phyloP scores from a whole-genome alignment of 2,888 invertebrate species.

The Machimus atricapillus region DNA sequence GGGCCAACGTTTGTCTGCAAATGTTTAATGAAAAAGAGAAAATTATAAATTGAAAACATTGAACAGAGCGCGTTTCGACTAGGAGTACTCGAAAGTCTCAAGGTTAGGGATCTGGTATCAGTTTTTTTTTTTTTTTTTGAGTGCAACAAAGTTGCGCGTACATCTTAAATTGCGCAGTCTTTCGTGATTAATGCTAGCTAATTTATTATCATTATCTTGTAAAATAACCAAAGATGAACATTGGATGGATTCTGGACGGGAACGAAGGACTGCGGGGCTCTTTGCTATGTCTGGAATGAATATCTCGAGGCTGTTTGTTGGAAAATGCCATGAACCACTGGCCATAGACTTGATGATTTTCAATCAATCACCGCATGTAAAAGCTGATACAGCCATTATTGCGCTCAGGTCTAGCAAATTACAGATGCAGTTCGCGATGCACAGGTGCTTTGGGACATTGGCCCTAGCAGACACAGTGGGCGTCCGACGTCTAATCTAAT shows the following conservation, averaged over 20 bases:
- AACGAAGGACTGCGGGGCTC: neutral
- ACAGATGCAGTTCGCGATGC: neutral
- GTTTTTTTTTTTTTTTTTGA: neutral
- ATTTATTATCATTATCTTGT: conserved; percentile 20
- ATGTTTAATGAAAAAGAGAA: conserved; percentile 22
- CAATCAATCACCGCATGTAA: conserved; percentile 13
- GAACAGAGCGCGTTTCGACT: neutral
- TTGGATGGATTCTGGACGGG: neutral
- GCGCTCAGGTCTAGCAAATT: neutral
- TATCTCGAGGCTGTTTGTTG: neutral
- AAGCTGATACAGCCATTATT: conserved; percentile 15
- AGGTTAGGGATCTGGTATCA: neutral
- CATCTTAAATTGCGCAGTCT: neutral
- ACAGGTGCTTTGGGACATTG: neutral
- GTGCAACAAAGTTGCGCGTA: neutral
- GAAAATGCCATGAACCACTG: neutral
- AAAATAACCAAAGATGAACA: neutral
- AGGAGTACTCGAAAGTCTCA: neutral
- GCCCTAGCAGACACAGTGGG: neutral
- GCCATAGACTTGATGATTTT: conserved; percentile 22
- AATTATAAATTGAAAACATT: neutral
- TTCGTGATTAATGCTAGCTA: conserved; percentile 6
- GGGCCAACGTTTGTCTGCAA: conserved; percentile 92
- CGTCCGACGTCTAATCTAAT: neutral
- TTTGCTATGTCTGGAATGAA: neutral